Conservation (phyloP, 1,140 invertebrate genomes). For the Antheraea pernyi region DNA sequence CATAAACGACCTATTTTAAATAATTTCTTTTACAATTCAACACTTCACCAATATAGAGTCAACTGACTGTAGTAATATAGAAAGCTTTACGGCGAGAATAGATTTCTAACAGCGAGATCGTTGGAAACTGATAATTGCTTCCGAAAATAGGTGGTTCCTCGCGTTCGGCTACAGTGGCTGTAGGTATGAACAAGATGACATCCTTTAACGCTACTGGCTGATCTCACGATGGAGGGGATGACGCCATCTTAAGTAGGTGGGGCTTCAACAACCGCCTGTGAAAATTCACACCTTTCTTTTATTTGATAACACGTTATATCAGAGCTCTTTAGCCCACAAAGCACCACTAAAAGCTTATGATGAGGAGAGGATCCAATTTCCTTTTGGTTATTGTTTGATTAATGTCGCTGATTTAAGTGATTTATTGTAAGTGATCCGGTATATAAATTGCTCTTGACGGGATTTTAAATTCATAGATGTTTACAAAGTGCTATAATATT, state of each 20-base stretch:
- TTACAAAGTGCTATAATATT: neutral
- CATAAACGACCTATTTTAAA: neutral
- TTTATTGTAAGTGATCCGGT: slow-evolving; percentile 41
- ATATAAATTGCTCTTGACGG: slow-evolving; percentile 22
- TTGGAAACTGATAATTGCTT: slow-evolving; percentile 66
- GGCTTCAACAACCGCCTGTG: slow-evolving; percentile 62
- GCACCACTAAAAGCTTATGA: slow-evolving; percentile 73
- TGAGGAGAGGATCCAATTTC: slow-evolving; percentile 63
- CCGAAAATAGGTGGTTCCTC: slow-evolving; percentile 71
- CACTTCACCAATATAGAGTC: neutral
- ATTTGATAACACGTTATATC: slow-evolving; percentile 76
- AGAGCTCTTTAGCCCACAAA: slow-evolving; percentile 72
- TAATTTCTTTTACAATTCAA: neutral
- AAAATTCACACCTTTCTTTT: slow-evolving; percentile 79
- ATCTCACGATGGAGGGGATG: slow-evolving; percentile 52
- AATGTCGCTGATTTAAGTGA: slow-evolving; percentile 63
- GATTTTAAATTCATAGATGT: neutral
- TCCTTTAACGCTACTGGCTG: slow-evolving; percentile 66
- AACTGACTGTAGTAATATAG: slow-evolving; percentile 6
- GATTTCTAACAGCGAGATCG: slow-evolving; percentile 35
- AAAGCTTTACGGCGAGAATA: slow-evolving; percentile 26
- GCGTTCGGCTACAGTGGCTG: slow-evolving; percentile 40
- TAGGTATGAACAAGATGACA: slow-evolving; percentile 59
- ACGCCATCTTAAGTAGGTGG: slow-evolving; percentile 75
- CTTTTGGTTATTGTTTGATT: slow-evolving; percentile 60